A percentile compares a stretch with the other conserved stretches of the same genome.
These are phyloP conservation scores for Xestia c-nigrum DNA, from an alignment of 2,888 invertebrate species.

Conservation along the genomic window DNA sequence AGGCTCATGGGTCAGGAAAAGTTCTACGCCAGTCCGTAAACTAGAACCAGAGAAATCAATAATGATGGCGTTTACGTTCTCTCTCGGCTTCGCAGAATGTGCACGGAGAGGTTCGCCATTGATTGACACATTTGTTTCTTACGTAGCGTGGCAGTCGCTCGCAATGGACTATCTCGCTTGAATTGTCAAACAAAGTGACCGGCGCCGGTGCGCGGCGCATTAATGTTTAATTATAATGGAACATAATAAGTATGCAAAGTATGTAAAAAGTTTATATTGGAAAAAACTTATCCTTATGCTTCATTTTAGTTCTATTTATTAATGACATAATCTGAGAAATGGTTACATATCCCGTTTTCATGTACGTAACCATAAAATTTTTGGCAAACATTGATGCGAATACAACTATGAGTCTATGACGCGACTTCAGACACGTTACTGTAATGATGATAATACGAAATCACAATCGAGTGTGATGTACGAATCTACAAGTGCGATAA, in stretches of 20 bases:
- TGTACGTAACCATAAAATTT: not conserved
- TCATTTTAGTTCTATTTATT: not conserved
- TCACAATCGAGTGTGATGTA: not conserved
- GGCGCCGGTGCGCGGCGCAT: too few species aligned
- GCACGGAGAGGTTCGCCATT: not conserved
- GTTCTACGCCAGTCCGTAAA: not conserved
- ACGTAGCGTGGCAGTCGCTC: too few species aligned
- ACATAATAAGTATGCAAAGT: not conserved
- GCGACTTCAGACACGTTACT: conserved; percentile 11
- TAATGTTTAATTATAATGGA: not conserved
- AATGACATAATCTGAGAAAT: not conserved
- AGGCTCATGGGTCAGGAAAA: too few species aligned
- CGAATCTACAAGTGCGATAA: conserved; percentile 16
- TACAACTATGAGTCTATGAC: not conserved
- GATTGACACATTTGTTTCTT: not conserved
- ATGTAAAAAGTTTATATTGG: not conserved
- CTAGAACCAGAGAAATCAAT: too few species aligned
- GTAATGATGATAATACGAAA: conserved; percentile 23
- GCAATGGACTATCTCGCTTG: not conserved
- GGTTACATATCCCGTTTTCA: too few species aligned
- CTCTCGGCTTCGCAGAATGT: too few species aligned
- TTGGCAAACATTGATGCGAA: not conserved
- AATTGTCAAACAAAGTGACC: not conserved
- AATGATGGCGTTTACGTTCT: too few species aligned
- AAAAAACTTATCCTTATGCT: not conserved